Conservation (phyloP, 2,113 vertebrate species). For the Cavia porcellus region DNA sequence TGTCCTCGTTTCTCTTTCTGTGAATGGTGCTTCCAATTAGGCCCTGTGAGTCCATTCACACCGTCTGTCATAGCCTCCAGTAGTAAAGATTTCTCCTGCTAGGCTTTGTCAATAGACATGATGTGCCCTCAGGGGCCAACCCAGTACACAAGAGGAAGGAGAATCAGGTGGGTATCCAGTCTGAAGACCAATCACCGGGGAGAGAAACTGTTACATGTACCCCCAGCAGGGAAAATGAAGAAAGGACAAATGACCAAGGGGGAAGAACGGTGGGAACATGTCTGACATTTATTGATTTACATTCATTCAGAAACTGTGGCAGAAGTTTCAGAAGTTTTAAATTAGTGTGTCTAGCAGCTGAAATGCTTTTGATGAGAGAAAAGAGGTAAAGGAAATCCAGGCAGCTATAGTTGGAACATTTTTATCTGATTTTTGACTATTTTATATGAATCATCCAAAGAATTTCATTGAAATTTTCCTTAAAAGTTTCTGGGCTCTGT, state of each 20-base stretch:
- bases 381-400: conserved; percentile 52
- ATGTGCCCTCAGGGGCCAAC: not conserved
- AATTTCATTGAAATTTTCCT: conserved; percentile 12
- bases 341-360: not conserved
- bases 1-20: not conserved
- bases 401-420: not conserved
- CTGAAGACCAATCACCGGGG: not conserved
- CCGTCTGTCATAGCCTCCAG: not conserved
- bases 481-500: not conserved
- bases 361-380: not conserved
- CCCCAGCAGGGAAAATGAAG: not conserved
- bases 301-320: conserved; percentile 46
- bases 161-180: not conserved
- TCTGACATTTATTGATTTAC: not conserved
- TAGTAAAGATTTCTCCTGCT: not conserved
- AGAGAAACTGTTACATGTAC: not conserved
- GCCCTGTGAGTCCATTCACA: not conserved
- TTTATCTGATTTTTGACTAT: conserved; percentile 27
- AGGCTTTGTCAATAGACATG: not conserved
- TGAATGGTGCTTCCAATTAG: not conserved
- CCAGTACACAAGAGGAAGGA: not conserved
- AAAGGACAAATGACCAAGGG: not conserved
- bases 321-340: conserved; percentile 31
- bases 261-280: not conserved
- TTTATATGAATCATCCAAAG: conserved; percentile 15